phyloP scores from a whole-genome alignment of 1,140 invertebrate species.

The Propsilocerus akamusi region DNA sequence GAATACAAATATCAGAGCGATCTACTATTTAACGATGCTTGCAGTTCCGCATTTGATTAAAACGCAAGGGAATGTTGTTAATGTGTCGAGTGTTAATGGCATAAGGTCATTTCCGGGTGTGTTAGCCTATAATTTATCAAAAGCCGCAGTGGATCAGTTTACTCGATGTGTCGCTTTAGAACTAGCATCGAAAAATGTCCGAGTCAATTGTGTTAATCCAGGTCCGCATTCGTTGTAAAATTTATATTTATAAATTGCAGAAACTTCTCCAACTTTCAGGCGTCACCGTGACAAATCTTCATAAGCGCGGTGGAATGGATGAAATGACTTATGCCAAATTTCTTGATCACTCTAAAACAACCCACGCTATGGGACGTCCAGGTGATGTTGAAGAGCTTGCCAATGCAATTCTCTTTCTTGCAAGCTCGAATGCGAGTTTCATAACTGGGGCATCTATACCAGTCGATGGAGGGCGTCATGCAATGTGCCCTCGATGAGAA shows the following conservation, averaged over 20 bases:
- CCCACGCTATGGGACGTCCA: conserved; percentile 55
- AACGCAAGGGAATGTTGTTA: conserved; percentile 56
- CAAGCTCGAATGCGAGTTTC: conserved; percentile 54
- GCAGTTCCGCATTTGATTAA: conserved; percentile 52
- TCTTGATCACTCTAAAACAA: conserved; percentile 45
- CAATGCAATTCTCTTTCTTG: conserved; percentile 55
- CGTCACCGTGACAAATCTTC: conserved; percentile 53
- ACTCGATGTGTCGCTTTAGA: conserved; percentile 53
- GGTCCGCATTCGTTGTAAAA: conserved; percentile 36
- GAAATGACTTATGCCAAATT: conserved; percentile 48
- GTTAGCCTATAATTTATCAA: conserved; percentile 61
- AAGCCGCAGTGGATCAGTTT: conserved; percentile 64
- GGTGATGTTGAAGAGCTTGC: conserved; percentile 55
- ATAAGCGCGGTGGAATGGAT: conserved; percentile 49
- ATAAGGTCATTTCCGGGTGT: conserved; percentile 40
- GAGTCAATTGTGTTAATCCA: conserved; percentile 62
- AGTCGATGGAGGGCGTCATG: conserved; percentile 65
- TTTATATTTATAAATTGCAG: conserved; percentile 26
- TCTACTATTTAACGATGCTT: conserved; percentile 56
- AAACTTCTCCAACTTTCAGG: conserved; percentile 30
- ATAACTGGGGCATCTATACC: conserved; percentile 56
- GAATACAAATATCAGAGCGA: conserved; percentile 50
- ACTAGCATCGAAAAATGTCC: conserved; percentile 34
- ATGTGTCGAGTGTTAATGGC: conserved; percentile 60
- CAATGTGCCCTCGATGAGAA: conserved; percentile 57